These are phyloP conservation scores for Daboia siamensis DNA, from an alignment of 2,113 vertebrate genomes.

Conservation along the genomic window DNA sequence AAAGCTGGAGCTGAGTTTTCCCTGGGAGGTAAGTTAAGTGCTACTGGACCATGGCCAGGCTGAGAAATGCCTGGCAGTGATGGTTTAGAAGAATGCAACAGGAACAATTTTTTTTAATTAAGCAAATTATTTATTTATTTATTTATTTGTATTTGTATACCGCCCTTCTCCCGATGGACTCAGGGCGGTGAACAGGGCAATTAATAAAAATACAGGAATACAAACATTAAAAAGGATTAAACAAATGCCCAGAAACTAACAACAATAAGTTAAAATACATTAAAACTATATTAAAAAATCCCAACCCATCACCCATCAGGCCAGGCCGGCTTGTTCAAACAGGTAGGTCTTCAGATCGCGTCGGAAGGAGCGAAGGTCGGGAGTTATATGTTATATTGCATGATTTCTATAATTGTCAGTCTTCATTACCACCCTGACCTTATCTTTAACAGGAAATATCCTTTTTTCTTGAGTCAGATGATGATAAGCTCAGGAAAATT, in stretches of 20 bases:
- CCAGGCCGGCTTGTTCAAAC: no score
- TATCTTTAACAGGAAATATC: neutral
- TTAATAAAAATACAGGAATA: no score
- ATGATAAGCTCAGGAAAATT: neutral
- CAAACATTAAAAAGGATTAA: no score
- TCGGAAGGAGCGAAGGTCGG: no score
- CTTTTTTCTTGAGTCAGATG: neutral
- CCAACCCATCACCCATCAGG: no score
- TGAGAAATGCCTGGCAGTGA: neutral
- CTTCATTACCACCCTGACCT: neutral
- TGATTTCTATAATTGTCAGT: fast-evolving
- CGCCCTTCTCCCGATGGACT: no score
- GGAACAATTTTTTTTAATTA: neutral
- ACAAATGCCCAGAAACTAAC: no score
- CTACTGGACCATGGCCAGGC: neutral
- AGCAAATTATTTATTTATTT: neutral
- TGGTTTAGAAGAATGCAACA: neutral
- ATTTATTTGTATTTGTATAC: no score
- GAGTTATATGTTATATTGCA: neutral
- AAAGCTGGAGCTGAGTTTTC: neutral
- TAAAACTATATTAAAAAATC: no score
- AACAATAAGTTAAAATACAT: no score
- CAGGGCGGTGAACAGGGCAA: no score
- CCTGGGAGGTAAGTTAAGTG: neutral
- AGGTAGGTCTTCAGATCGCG: no score